phyloP scores from a whole-genome alignment of 1,140 invertebrate genomes.

The Reticulitermes speratus region DNA sequence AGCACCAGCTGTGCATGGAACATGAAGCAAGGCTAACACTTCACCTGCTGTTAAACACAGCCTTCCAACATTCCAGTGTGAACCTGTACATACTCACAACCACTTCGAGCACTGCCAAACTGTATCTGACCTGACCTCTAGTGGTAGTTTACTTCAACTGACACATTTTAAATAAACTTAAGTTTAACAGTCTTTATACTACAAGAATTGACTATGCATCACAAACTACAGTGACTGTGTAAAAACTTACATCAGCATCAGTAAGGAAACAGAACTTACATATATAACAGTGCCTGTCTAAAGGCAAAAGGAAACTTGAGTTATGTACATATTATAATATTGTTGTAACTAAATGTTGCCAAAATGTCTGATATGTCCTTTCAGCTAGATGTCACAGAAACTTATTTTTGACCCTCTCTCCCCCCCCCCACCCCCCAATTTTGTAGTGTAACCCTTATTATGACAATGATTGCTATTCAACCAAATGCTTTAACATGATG shows the following conservation, averaged over 20 bases:
- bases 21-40: no score
- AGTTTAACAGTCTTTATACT: slow-evolving; percentile 4
- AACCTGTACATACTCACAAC: background rate
- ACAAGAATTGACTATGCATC: slow-evolving; percentile 18
- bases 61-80: background rate
- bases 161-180: background rate
- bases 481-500: background rate
- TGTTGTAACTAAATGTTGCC: slow-evolving; percentile 11
- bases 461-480: background rate
- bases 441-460: background rate
- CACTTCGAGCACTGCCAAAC: slow-evolving; percentile 1
- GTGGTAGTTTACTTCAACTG: background rate
- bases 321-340: slow-evolving; percentile 15
- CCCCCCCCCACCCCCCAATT: no score
- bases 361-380: slow-evolving; percentile 19
- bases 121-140: background rate
- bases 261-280: background rate
- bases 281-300: slow-evolving; percentile 1
- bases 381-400: slow-evolving; percentile 14
- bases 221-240: slow-evolving; percentile 3
- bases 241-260: slow-evolving; percentile 13
- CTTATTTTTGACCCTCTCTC: background rate
- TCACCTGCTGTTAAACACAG: no score
- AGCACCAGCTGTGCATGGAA: background rate
- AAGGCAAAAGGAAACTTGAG: background rate